Percentiles rank a stretch among this genome's conserved stretches.
Conservation (phyloP, 2,797 vertebrate species). For the Limosa lapponica region DNA sequence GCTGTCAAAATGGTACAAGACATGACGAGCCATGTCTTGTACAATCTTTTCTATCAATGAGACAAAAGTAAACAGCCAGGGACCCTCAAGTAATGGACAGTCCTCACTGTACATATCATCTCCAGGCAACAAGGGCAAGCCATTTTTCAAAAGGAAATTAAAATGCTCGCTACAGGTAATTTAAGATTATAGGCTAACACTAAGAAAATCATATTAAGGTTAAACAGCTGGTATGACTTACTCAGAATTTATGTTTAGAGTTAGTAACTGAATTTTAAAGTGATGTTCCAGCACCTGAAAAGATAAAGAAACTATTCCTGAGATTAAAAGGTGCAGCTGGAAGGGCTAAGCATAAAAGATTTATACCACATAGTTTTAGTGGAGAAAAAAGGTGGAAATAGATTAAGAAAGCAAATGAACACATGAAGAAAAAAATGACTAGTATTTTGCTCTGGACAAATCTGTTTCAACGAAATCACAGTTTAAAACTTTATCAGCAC, state of each 20-base stretch:
- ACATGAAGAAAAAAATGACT: not conserved
- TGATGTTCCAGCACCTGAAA: not conserved
- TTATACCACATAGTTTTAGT: not conserved
- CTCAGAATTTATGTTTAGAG: not conserved
- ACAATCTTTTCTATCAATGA: not conserved
- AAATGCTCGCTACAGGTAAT: not conserved
- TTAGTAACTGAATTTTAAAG: not conserved
- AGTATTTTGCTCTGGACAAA: not conserved
- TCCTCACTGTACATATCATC: not conserved
- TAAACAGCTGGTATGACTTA: not conserved
- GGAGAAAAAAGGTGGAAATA: not conserved
- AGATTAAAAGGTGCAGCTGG: not conserved
- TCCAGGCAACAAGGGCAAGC: not conserved
- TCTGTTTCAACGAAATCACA: not conserved
- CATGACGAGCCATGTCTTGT: not conserved
- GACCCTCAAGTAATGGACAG: not conserved
- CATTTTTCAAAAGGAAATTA: not conserved
- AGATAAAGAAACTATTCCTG: not conserved
- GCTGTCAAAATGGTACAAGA: slow-evolving; percentile 21
- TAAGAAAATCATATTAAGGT: not conserved
- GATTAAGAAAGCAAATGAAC: not conserved
- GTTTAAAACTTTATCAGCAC: not conserved
- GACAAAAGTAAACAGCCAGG: not conserved
- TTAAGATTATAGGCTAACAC: slow-evolving; percentile 5
- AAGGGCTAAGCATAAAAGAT: not conserved